Base-by-base conservation (phyloP, 2,888 invertebrate species). In the Tethea ocularis region DNA sequence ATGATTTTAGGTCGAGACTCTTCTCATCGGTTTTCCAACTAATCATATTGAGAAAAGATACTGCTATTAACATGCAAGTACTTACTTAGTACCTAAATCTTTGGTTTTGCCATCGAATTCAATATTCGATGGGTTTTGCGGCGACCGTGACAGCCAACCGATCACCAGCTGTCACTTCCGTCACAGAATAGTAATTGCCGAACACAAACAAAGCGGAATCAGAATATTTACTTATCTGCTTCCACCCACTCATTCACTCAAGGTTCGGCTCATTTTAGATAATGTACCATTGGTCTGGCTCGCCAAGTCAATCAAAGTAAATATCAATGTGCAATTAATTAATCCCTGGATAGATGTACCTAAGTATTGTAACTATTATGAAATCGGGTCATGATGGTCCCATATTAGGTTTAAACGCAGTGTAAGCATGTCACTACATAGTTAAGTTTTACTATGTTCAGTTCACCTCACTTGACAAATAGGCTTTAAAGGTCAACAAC, bases 401-500 rank as follows among this genome's bases (percentile, higher is more conserved):
- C 33, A 15, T 4, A 41, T 41, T 41, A 17, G 7, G n/a, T 41
- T 41, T 41, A 41, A 41, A 41, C 7, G 1, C 13, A n/a, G 52
- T 24, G 8, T 52, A 52, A n/a, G n/a, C n/a, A n/a, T n/a, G n/a
- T n/a, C n/a, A n/a, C n/a, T n/a, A n/a, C n/a, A n/a, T n/a, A 46
- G 23, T 38, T 8, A 53, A 53, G 29, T 36, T 13, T 33, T 54
- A 17, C 15, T 13, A 33, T 0, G 22, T 33, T 29, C 29, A 54
- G 22, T 33, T 33, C 29, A 54, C 36, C 54, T 54, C 17, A 36
- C 29, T 26, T 68, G 64, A 70, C 72, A 69, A 69, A 69, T 75
- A 68, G 72, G 69, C 73, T 70, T 64, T 65, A 74, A 80, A 82
- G 84, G 83, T 83, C 82, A 82, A 80, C 78, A 83, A 77, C 81